Evolutionary conservation across 1,140 invertebrate species (phyloP).

Genomic region (Bombus waltoni): DNA sequence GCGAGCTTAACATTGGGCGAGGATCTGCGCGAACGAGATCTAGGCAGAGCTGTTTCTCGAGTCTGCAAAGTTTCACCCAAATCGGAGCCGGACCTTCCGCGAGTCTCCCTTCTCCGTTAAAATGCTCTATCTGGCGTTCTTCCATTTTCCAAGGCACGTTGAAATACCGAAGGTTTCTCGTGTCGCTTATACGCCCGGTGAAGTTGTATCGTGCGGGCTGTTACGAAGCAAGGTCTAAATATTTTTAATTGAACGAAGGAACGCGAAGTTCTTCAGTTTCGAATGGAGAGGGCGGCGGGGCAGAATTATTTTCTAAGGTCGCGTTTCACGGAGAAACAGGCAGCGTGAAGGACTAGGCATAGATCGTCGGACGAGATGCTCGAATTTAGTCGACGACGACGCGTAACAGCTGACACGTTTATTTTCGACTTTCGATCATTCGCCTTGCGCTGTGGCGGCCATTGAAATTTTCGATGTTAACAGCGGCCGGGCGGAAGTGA

Average conservation of each 20-base stretch:
- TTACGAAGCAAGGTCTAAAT: not conserved
- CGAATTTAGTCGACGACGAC: not conserved
- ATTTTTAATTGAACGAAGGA: not conserved
- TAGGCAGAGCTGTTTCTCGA: no score
- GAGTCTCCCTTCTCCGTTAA: no score
- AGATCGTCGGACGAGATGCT: not conserved
- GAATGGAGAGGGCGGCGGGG: not conserved
- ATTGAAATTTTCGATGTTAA: not conserved
- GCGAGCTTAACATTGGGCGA: no score
- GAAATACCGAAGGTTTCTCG: not conserved
- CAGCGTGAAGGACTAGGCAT: not conserved
- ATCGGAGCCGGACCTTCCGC: no score
- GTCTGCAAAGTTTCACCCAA: no score
- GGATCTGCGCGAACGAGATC: no score
- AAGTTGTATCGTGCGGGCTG: not conserved
- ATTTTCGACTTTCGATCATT: not conserved
- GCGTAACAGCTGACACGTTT: not conserved
- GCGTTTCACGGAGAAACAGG: not conserved
- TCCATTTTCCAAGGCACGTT: not conserved
- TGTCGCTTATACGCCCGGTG: not conserved
- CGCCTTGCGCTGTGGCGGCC: not conserved
- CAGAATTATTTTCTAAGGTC: not conserved
- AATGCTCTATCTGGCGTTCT: not conserved
- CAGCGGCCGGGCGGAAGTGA: not conserved
- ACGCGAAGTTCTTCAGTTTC: not conserved